Percentiles rank a stretch among this genome's conserved stretches.
Conservation (phyloP, 2,888 invertebrate species). For the Galerucella nymphaeae region DNA sequence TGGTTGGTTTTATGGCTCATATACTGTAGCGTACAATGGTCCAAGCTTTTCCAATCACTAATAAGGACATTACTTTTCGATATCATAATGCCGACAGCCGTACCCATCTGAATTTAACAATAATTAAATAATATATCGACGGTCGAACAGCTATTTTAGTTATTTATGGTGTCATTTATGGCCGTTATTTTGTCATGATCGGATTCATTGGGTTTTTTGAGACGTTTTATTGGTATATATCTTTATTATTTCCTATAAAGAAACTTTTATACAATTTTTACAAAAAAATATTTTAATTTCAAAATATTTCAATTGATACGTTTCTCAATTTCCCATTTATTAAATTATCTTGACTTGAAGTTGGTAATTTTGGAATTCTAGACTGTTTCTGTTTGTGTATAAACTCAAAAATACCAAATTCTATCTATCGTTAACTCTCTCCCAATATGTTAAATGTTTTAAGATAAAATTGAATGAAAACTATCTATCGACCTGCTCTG, state of each 20-base stretch:
- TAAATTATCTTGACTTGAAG: too few relatives aligned
- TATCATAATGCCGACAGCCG: slow-evolving; percentile 59
- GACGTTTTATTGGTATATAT: slow-evolving; percentile 14
- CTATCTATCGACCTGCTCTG: slow-evolving; percentile 15
- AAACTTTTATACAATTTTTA: too few relatives aligned
- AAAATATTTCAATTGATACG: too few relatives aligned
- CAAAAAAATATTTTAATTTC: too few relatives aligned
- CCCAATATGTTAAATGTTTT: not conserved
- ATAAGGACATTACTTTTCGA: slow-evolving; percentile 62
- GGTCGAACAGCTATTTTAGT: slow-evolving; percentile 51
- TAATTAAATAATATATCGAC: slow-evolving; percentile 60
- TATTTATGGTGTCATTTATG: slow-evolving; percentile 53
- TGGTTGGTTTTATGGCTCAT: slow-evolving; percentile 62
- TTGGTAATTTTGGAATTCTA: too few relatives aligned
- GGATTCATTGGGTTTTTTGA: slow-evolving; percentile 46
- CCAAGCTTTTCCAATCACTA: slow-evolving; percentile 60
- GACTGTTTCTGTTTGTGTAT: too few relatives aligned
- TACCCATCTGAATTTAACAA: slow-evolving; percentile 53
- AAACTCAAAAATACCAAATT: too few relatives aligned
- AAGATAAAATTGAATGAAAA: not conserved
- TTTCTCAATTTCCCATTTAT: too few relatives aligned
- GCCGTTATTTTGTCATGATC: slow-evolving; percentile 50
- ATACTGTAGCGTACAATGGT: slow-evolving; percentile 57
- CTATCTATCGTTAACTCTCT: too few relatives aligned
- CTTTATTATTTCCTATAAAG: too few relatives aligned